Evolutionary conservation across 2,797 vertebrate species (phyloP).

Genomic region (Peromyscus aztecus): DNA sequence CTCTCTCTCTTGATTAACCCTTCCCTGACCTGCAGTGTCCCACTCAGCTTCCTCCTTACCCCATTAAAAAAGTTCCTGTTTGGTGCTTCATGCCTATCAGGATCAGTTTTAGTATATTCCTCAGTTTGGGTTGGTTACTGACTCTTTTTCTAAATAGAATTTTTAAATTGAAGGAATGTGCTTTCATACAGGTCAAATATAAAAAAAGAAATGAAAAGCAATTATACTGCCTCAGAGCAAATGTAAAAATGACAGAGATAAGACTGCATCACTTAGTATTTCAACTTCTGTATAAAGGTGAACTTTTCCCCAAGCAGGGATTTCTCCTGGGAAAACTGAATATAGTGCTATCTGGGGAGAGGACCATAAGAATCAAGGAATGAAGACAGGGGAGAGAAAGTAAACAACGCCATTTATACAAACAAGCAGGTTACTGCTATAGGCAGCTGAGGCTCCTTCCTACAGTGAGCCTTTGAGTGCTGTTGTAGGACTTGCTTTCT

Average conservation of each 20-base stretch:
- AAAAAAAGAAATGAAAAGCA: slow-evolving; percentile 20
- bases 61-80: not conserved
- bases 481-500: not conserved
- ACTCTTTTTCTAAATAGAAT: not conserved
- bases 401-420: not conserved
- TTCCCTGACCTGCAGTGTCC: not conserved
- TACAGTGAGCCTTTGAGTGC: not conserved
- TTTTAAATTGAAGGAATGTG: not conserved
- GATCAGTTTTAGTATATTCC: not conserved
- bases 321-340: not conserved
- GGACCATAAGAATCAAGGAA: not conserved
- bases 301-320: not conserved
- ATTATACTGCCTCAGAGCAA: not conserved
- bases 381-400: not conserved
- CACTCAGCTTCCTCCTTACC: not conserved
- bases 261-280: not conserved
- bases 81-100: not conserved
- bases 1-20: not conserved
- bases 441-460: not conserved
- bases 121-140: not conserved
- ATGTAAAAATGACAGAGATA: not conserved
- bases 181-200: not conserved
- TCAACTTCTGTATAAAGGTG: not conserved
- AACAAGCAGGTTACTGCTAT: not conserved
- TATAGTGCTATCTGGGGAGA: no score